Conservation (phyloP, 2,888 invertebrate species). For the Teleogryllus oceanicus region DNA sequence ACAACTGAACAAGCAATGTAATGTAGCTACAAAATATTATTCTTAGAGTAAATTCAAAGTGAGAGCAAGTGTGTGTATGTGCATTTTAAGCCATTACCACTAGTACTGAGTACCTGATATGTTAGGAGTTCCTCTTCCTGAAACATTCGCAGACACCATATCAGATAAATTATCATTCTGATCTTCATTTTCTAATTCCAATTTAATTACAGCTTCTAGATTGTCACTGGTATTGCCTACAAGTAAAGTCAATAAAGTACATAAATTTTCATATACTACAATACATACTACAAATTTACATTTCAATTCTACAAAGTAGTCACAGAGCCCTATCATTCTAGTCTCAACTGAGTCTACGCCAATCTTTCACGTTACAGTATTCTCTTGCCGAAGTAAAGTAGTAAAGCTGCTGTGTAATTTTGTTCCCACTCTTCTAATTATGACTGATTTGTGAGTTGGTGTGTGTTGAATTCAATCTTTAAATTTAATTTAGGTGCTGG, state of each 20-base stretch:
- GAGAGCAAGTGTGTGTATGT: neutral
- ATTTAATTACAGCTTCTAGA: slow-evolving; percentile 90
- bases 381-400: too few relatives aligned
- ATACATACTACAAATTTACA: neutral
- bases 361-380: neutral
- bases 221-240: slow-evolving; percentile 83
- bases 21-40: too few relatives aligned
- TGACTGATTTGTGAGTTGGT: too few relatives aligned
- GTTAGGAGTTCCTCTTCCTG: slow-evolving; percentile 88
- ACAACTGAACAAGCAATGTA: too few relatives aligned
- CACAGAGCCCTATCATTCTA: neutral
- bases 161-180: slow-evolving; percentile 91
- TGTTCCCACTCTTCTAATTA: too few relatives aligned
- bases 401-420: too few relatives aligned
- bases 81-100: neutral
- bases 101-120: slow-evolving; percentile 64
- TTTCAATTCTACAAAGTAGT: neutral
- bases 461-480: too few relatives aligned
- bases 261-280: too few relatives aligned
- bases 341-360: neutral
- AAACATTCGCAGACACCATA: slow-evolving; percentile 94
- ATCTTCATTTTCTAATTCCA: slow-evolving; percentile 77
- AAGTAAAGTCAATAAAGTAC: neutral
- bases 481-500: too few relatives aligned
- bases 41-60: too few relatives aligned